Conservation (phyloP, 2,113 vertebrate species). For the Empidonax traillii region DNA sequence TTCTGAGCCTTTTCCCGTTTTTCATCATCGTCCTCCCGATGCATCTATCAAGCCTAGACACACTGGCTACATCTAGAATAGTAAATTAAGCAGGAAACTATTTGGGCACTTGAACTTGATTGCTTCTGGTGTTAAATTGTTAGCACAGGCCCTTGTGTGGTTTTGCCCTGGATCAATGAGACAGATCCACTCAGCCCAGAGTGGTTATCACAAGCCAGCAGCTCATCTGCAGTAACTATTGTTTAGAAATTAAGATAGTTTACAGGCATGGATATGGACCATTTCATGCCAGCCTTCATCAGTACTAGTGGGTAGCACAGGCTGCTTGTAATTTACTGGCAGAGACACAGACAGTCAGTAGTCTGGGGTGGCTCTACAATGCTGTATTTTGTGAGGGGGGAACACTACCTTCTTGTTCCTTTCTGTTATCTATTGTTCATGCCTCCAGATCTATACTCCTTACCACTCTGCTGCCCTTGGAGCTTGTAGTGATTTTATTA, state of each 20-base stretch:
- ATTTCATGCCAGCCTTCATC: background rate
- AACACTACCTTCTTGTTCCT: background rate
- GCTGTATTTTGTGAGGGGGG: background rate
- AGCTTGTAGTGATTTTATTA: background rate
- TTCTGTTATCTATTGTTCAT: background rate
- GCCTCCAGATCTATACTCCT: background rate
- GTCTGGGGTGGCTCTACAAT: background rate
- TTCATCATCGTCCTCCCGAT: background rate
- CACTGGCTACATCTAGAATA: background rate
- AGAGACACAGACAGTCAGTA: background rate
- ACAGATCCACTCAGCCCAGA: background rate
- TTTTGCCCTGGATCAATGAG: background rate
- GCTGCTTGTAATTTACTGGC: background rate
- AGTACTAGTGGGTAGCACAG: rapidly evolving
- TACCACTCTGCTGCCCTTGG: rapidly evolving
- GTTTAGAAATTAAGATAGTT: background rate
- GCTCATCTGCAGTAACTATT: background rate
- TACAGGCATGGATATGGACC: rapidly evolving
- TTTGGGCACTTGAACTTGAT: background rate
- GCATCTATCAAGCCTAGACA: background rate
- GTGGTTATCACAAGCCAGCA: background rate
- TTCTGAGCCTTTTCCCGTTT: background rate
- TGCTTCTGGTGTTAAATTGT: background rate
- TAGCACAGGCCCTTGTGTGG: background rate
- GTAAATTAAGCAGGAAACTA: background rate